Conservation (phyloP, 2,888 invertebrate species). For the Plagiodera versicolora region DNA sequence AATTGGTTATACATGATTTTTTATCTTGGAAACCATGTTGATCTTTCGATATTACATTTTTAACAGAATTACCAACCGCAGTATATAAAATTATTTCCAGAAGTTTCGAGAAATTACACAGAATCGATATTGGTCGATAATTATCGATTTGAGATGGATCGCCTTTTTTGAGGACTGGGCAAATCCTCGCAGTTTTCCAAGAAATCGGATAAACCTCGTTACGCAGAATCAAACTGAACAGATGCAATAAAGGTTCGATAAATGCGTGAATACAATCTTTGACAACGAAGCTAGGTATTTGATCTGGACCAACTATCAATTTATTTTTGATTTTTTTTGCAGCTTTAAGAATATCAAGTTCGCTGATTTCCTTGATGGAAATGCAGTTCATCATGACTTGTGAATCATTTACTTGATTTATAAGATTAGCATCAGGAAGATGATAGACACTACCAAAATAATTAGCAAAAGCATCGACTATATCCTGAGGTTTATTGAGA, state of each 20-base stretch:
- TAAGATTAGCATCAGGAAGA: neutral
- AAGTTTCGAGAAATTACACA: constrained; percentile 8
- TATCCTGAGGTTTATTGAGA: neutral
- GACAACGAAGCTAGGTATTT: constrained; percentile 12
- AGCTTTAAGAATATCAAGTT: constrained; percentile 8
- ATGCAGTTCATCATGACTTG: neutral
- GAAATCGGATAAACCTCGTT: neutral
- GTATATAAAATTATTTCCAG: neutral
- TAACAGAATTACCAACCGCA: constrained; percentile 6
- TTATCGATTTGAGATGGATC: neutral
- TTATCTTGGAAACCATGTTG: constrained; percentile 14
- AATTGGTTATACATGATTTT: neutral
- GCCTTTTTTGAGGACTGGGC: constrained; percentile 6
- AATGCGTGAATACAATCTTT: neutral
- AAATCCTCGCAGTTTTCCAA: constrained; percentile 8
- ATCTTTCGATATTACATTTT: constrained; percentile 5
- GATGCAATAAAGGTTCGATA: neutral
- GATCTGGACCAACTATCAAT: constrained; percentile 12
- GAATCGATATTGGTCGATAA: constrained; percentile 16
- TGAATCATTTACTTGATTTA: no score
- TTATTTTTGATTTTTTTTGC: constrained; percentile 14
- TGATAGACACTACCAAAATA: neutral
- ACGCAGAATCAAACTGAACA: neutral
- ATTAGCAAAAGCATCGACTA: neutral
- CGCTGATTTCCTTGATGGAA: constrained; percentile 1